Evolutionary conservation across 2,113 vertebrate genomes (phyloP).

Genomic region (Lepidothrix coronata): DNA sequence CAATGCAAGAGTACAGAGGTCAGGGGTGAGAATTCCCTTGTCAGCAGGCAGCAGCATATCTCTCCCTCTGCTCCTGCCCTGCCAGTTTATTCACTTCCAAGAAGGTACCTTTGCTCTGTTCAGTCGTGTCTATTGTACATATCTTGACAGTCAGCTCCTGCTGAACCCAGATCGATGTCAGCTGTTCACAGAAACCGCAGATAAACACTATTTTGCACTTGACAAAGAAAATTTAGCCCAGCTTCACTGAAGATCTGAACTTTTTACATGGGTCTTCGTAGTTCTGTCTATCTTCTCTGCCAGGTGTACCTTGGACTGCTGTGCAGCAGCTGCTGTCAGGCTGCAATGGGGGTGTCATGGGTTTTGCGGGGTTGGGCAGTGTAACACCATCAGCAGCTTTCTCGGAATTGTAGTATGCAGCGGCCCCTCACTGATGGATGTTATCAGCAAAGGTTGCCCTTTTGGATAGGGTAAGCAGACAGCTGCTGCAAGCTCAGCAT

Average conservation of each 20-base stretch:
- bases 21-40: not conserved
- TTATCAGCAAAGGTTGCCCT: not conserved
- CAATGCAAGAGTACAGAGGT: conserved; percentile 38
- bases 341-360: not conserved
- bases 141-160: not conserved
- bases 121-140: not conserved
- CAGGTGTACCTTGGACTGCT: not conserved
- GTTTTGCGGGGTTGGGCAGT: not conserved
- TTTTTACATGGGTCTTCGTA: not conserved
- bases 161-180: not conserved
- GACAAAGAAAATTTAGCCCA: not conserved
- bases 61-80: not conserved
- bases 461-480: not conserved
- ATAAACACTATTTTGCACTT: not conserved
- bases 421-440: not conserved
- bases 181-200: not conserved
- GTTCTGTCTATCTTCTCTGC: not conserved
- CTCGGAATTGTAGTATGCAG: not conserved
- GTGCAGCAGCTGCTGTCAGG: not conserved
- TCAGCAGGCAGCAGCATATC: not conserved
- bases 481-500: not conserved
- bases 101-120: conserved; percentile 19
- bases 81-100: not conserved
- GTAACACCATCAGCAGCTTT: not conserved
- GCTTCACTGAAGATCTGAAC: not conserved